Evolutionary conservation across 2,888 invertebrate genomes (phyloP), one percentile per base, ranked within the genome.

Genomic region (Tupiocoris notatus): DNA sequence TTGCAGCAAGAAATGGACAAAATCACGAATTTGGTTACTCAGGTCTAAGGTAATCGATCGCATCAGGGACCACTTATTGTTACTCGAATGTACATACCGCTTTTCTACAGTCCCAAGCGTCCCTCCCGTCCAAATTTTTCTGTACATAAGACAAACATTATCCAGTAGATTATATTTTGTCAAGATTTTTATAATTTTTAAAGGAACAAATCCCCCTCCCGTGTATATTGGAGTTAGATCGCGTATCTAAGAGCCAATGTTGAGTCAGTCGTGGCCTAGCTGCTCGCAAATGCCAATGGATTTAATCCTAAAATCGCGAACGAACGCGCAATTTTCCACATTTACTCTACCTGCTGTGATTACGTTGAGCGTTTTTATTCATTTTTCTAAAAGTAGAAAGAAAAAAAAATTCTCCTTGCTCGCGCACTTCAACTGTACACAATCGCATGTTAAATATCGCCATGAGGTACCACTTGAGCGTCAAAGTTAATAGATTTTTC

Each of bases 1-100:
- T 83, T 92, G 79, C 90, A 91, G 80, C 85, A 86, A 61, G 89
- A 91, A 83, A 83, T 91, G 75, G 90, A 91, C 80, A 91, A 90
- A 83, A 86, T 91, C 78, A 88, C 89, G 79, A 89, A 78, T 17
- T 61, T 78, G 24, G 78, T 78, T 20, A 78, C 78, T 7, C 78
- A 78, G 23, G 78, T 78, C 58, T 78, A 61, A 77, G 25, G 9
- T 22, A 20, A 24, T 17, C 3, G 17, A 9, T 23, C 18, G 21
- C 18, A 17, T 9, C 23, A 23, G 22, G 61, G 25, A 70, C 58
- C 24, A 61, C 12, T 57, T n/a, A 24, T 20, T 59, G 58, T 24
- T 18, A 25, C 70, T n/a, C 24, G 18, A 6, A 1, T 70, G 70
- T 70, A 70, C 23, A 70, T 70, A 70, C 58, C 18, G 58, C 58